A percentile compares a stretch with the other conserved stretches of the same genome.
phyloP scores from a whole-genome alignment of 2,113 vertebrate genomes.

The Meleagris gallopavo region DNA sequence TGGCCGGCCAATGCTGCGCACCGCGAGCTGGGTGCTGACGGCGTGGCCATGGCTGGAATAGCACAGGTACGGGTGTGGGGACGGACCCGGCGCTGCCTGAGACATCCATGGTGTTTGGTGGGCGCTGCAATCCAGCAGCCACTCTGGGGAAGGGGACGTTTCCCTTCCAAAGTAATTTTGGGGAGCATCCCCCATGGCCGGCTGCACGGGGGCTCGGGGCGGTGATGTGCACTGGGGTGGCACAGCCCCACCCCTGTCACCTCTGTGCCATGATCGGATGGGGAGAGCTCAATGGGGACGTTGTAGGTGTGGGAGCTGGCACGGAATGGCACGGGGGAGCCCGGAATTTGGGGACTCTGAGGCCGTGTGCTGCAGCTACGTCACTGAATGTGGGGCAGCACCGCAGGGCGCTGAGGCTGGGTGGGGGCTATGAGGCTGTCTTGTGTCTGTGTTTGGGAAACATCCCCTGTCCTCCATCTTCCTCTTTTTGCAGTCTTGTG shows the following conservation, averaged over 20 bases:
- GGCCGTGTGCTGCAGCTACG: background rate
- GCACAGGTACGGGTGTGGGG: background rate
- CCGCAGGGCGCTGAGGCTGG: background rate
- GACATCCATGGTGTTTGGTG: background rate
- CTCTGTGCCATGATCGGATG: background rate
- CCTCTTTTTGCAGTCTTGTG: conserved; percentile 21
- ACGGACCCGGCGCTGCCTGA: background rate
- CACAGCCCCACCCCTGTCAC: background rate
- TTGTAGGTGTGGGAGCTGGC: rapidly evolving
- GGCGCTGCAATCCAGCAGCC: background rate
- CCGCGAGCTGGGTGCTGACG: background rate
- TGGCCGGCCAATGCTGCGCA: background rate
- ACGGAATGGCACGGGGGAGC: background rate
- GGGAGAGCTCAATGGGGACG: background rate
- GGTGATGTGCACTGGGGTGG: background rate
- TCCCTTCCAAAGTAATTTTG: background rate
- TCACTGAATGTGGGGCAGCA: background rate
- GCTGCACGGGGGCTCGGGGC: background rate
- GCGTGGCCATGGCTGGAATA: background rate
- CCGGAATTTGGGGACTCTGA: rapidly evolving
- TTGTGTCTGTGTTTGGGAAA: background rate
- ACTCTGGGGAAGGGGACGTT: background rate
- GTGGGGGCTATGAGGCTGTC: background rate
- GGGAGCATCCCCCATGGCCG: rapidly evolving
- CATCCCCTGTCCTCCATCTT: conserved; percentile 25